A percentile compares a stretch with the other conserved stretches of the same genome.
Evolutionary conservation across 2,113 vertebrate species (phyloP).

Genomic region (rat (Rattus norvegicus)): GRCr8 NC_086039.1:33757501-33758000

Average conservation of each 20-base stretch:
- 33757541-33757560: constrained; percentile 7
- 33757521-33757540: constrained; percentile 16
- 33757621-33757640: constrained; percentile 53
- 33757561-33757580: constrained; percentile 44
- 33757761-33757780: not conserved
- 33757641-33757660: constrained; percentile 65
- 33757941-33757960: not conserved
- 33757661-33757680: constrained; percentile 16
- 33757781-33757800: constrained; percentile 64
- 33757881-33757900: not conserved
- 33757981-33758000: not conserved
- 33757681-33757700: constrained; percentile 34
- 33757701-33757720: constrained; percentile 32
- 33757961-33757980: constrained; percentile 32
- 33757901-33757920: not conserved
- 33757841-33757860: constrained; percentile 52
- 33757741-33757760: not conserved
- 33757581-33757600: constrained; percentile 45
- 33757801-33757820: not conserved
- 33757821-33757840: not conserved
- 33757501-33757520: not conserved
- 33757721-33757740: constrained; percentile 50
- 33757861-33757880: constrained; percentile 34
- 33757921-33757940: not conserved
- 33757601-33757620: not conserved